A percentile compares a stretch with the other conserved stretches of the same genome.
Evolutionary conservation across 92 coral and sea anemone species (phyloP).

Genomic region (Porites lobata): DNA sequence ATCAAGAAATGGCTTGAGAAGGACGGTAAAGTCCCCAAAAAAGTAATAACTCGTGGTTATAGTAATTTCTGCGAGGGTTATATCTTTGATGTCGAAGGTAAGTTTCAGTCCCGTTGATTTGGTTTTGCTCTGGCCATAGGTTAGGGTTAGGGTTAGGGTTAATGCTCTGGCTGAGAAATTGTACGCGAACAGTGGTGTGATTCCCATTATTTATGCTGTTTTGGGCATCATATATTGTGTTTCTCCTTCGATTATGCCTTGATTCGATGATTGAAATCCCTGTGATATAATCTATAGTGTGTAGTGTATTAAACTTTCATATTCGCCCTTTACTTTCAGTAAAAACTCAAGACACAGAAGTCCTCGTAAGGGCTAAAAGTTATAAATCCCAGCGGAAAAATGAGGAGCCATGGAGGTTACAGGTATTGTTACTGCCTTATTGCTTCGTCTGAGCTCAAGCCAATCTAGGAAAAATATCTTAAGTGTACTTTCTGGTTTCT

Average conservation of each 20-base stretch:
- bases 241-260: neutral
- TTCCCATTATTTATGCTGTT: constrained; percentile 18
- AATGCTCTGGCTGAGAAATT: constrained; percentile 1
- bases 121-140: no score
- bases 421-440: constrained; percentile 19
- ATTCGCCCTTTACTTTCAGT: constrained; percentile 29
- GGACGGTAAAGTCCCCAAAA: constrained; percentile 18
- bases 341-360: constrained; percentile 29
- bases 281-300: constrained; percentile 1
- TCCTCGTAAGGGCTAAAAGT: constrained; percentile 25
- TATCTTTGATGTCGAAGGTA: constrained; percentile 26
- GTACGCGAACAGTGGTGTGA: constrained; percentile 11
- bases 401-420: constrained; percentile 64
- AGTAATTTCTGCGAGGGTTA: constrained; percentile 44
- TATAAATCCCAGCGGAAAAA: constrained; percentile 48
- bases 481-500: neutral
- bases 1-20: neutral
- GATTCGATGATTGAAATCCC: constrained; percentile 24
- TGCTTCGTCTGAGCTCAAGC: neutral
- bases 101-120: constrained; percentile 34
- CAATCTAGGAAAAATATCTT: neutral
- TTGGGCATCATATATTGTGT: constrained; percentile 1
- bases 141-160: no score
- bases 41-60: constrained; percentile 16
- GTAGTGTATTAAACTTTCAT: constrained; percentile 43